Base-by-base conservation (phyloP, 2,888 invertebrate species). In the Epistrophe eligans region DNA sequence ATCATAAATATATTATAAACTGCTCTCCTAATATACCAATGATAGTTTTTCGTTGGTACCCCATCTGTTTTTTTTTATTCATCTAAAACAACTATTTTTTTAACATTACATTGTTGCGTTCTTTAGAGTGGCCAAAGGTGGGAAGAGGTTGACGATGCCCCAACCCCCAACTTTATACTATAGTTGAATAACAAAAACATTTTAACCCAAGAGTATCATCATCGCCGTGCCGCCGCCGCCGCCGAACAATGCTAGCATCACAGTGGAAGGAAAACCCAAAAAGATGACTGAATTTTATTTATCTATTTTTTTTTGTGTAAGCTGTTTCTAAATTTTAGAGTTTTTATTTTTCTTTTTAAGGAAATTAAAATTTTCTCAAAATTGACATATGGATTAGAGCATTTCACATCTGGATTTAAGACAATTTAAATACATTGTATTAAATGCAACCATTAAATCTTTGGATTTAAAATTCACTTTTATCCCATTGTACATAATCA, bases 151-250 rank as follows among this genome's bases (percentile, higher is more conserved):
- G 52, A 24, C 24, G 52, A 52, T 52, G 55, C 55, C 55, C 15
- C 55, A 55, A 15, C 28, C 28, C 28, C 28, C 28, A 28, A 55
- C 55, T 28, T 15, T 55, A 19, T 50, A 19, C 19, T 50, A 11
- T 55, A 55, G 52, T 55, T 55, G 28, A 55, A 55, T 28, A 55
- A 28, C 24, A 55, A 55, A 28, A 15, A 55, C 28, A 55, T 52
- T 52, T 15, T 24, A 55, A 28, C 8, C 13, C 13, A 28, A 15
- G 52, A 55, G 7, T 28, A 55, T 28, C 11, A 24, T 11, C 19
- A 50, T 19, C 50, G 6, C 50, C 19, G 11, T n/a, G n/a, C n/a
- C n/a, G n/a, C n/a, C n/a, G n/a, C 50, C 50, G 6, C 50, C 19
- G 11, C 10, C 17, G 2, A 24, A 13, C 24, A 24, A 6, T 24